A percentile compares a stretch with the other conserved stretches of the same genome.
Conservation (phyloP, 2,797 vertebrate genomes). For the Pelochelys cantorii region DNA sequence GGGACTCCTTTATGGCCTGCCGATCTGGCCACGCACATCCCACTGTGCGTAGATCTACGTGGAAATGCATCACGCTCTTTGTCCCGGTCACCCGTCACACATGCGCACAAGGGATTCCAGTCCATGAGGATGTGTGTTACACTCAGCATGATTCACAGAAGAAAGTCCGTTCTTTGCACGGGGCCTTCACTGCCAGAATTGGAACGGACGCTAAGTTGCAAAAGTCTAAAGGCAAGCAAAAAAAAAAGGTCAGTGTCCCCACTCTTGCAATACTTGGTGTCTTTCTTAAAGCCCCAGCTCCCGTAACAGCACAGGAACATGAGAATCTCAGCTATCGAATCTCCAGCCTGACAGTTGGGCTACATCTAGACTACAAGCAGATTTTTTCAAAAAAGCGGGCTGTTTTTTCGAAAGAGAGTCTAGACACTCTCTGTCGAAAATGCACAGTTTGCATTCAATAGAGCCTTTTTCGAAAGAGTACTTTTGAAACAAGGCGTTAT, state of each 20-base stretch:
- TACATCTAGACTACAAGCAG: too few relatives aligned
- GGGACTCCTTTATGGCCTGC: neutral
- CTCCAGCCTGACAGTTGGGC: neutral
- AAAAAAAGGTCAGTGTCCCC: constrained; percentile 4
- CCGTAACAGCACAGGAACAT: rapidly evolving
- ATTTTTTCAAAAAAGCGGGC: too few relatives aligned
- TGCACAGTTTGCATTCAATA: too few relatives aligned
- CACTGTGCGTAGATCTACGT: neutral
- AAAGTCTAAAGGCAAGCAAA: neutral
- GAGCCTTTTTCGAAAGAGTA: too few relatives aligned
- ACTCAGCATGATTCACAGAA: neutral
- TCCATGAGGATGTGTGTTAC: constrained; percentile 5
- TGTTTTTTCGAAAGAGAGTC: too few relatives aligned
- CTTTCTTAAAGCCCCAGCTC: constrained; percentile 43
- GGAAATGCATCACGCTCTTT: constrained; percentile 51
- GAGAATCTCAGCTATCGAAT: neutral
- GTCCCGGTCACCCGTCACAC: neutral
- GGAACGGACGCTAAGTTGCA: constrained; percentile 21
- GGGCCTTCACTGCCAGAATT: neutral
- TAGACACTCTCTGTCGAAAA: too few relatives aligned
- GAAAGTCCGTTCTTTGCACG: neutral
- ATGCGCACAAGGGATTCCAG: neutral
- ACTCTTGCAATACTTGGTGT: neutral
- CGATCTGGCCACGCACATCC: constrained; percentile 35
- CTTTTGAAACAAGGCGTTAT: too few relatives aligned